phyloP scores from a whole-genome alignment of 1,140 invertebrate genomes.

The Atopsyche davidsoni region DNA sequence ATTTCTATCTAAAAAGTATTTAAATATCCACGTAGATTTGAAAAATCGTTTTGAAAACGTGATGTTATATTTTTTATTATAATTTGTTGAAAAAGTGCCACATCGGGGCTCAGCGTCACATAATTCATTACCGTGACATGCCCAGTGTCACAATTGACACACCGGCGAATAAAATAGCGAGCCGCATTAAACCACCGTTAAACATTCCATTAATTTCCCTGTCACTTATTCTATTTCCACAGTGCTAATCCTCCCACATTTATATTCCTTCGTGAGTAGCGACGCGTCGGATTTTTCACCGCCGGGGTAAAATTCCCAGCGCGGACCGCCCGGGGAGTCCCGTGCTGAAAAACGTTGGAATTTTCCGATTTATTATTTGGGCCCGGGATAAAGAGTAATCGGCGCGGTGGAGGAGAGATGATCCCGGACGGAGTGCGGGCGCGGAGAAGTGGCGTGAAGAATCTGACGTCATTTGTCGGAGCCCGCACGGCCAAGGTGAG shows the following conservation, averaged over 20 bases:
- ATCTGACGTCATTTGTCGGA: conserved; percentile 30
- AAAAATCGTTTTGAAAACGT: too few relatives aligned
- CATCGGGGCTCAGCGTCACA: too few relatives aligned
- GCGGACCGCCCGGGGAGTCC: not conserved
- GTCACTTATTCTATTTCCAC: conserved; percentile 21
- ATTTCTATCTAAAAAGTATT: too few relatives aligned
- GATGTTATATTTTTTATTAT: too few relatives aligned
- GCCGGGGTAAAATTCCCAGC: conserved; percentile 5
- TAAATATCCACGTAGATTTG: too few relatives aligned
- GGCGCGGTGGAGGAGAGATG: not conserved
- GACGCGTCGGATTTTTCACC: not conserved
- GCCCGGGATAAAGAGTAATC: too few relatives aligned
- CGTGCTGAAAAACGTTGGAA: too few relatives aligned
- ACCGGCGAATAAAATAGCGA: conserved; percentile 3
- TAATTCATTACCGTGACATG: too few relatives aligned
- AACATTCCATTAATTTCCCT: conserved; percentile 21
- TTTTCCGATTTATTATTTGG: too few relatives aligned
- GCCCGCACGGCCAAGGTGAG: too few relatives aligned
- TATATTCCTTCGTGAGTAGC: conserved; percentile 10
- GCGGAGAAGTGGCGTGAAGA: conserved; percentile 16
- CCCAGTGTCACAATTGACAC: conserved; percentile 6
- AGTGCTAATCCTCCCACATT: conserved; percentile 14
- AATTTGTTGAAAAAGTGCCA: too few relatives aligned
- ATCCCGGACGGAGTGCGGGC: too few relatives aligned
- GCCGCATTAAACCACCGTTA: conserved; percentile 17